Evolutionary conservation across 2,797 vertebrate genomes (phyloP).

Genomic region (Spea hammondii): DNA sequence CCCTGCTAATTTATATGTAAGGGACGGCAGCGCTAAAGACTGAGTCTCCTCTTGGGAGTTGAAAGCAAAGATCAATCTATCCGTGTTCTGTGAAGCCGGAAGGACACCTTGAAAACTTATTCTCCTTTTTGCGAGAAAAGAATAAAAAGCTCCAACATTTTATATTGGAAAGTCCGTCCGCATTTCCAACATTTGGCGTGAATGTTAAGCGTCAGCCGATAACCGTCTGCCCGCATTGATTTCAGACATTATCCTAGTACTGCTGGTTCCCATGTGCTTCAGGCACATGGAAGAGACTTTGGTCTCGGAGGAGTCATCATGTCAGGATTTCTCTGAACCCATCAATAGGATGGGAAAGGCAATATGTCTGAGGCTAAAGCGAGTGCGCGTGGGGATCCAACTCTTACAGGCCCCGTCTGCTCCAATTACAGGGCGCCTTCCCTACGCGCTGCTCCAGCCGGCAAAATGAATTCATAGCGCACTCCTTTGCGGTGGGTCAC

Average conservation of each 20-base stretch:
- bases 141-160: constrained; percentile 14
- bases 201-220: constrained; percentile 3
- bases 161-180: constrained; percentile 37
- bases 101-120: constrained; percentile 64
- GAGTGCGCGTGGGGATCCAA: not conserved
- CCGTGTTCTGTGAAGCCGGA: constrained; percentile 58
- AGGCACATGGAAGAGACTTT: not conserved
- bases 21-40: constrained; percentile 50
- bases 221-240: not conserved
- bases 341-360: not conserved
- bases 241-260: not conserved
- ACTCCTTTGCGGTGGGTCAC: too few species aligned
- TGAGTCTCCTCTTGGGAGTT: constrained; percentile 57
- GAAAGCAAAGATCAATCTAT: constrained; percentile 55
- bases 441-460: too few species aligned
- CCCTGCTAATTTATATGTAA: constrained; percentile 10
- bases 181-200: constrained; percentile 35
- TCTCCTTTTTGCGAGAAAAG: constrained; percentile 55
- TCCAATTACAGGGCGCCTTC: not conserved
- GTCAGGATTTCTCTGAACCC: not conserved
- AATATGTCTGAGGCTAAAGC: not conserved
- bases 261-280: not conserved
- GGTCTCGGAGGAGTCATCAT: not conserved
- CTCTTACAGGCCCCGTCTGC: not conserved
- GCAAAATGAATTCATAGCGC: too few species aligned